A percentile compares a stretch with the other conserved stretches of the same genome.
Evolutionary conservation across 2,888 invertebrate genomes (phyloP).

Genomic region (Aphidius colemani): DNA sequence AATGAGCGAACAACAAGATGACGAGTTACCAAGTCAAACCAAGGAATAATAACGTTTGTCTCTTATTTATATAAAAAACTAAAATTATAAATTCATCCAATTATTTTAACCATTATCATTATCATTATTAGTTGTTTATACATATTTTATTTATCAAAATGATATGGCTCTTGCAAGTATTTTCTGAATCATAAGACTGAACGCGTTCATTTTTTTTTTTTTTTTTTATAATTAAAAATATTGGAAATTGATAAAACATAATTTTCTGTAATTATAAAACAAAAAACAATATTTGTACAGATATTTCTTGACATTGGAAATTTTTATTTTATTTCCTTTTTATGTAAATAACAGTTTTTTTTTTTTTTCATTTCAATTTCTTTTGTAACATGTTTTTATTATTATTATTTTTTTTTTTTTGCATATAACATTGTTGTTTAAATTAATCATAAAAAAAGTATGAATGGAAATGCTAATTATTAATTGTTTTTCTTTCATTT

Average conservation of each 20-base stretch:
- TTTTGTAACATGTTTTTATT: too few relatives aligned
- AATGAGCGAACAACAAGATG: conserved; percentile 71
- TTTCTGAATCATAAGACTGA: conserved; percentile 27
- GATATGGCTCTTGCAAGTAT: background rate
- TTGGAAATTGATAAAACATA: background rate
- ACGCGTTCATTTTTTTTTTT: conserved; percentile 15
- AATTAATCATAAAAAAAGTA: too few relatives aligned
- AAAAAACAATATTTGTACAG: conserved; percentile 12
- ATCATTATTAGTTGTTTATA: too few relatives aligned
- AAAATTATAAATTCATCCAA: too few relatives aligned
- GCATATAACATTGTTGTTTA: too few relatives aligned
- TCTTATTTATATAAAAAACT: too few relatives aligned
- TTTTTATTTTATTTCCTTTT: conserved; percentile 6
- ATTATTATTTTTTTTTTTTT: too few relatives aligned
- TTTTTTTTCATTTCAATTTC: too few relatives aligned
- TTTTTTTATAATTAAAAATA: background rate
- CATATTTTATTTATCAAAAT: too few relatives aligned
- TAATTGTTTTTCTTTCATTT: background rate
- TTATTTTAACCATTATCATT: too few relatives aligned
- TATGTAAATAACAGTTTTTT: background rate
- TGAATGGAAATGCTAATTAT: background rate
- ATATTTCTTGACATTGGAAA: background rate
- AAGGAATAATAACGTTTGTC: background rate
- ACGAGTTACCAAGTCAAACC: conserved; percentile 59
- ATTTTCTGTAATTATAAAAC: background rate